A percentile compares a stretch with the other conserved stretches of the same genome.
Conservation (phyloP, 2,113 vertebrate species). For the Ellobius talpinus region DNA sequence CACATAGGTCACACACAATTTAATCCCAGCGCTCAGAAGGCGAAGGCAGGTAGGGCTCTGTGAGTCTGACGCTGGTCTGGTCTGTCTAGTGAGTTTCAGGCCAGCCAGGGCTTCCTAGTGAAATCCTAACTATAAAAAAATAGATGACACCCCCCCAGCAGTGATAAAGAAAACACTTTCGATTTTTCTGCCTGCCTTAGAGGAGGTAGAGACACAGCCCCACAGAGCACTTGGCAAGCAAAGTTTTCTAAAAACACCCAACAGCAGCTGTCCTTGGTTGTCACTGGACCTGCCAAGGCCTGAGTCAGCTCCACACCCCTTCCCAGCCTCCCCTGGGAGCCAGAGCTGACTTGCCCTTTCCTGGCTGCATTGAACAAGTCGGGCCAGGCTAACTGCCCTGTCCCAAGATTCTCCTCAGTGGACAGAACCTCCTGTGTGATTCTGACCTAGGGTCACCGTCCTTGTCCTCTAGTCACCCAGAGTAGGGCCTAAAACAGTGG, state of each 20-base stretch:
- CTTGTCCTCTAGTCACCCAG: neutral
- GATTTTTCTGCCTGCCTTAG: slow-evolving; percentile 44
- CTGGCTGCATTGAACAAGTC: slow-evolving; percentile 56
- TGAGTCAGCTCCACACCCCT: slow-evolving; percentile 72
- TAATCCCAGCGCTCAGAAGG: neutral
- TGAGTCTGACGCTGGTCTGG: neutral
- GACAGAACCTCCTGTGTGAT: neutral
- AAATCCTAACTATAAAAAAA: neutral
- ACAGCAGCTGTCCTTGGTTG: slow-evolving; percentile 71
- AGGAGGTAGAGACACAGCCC: slow-evolving; percentile 52
- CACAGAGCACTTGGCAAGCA: slow-evolving; percentile 59
- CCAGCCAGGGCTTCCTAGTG: neutral
- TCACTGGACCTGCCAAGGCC: slow-evolving; percentile 71
- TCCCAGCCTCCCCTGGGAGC: slow-evolving; percentile 34
- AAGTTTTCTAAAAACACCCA: slow-evolving; percentile 79
- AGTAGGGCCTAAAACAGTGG: neutral
- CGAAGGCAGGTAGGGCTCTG: too few relatives aligned
- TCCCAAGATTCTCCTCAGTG: slow-evolving; percentile 40
- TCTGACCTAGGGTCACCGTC: neutral
- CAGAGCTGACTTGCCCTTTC: slow-evolving; percentile 71
- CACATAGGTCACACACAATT: neutral
- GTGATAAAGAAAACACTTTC: slow-evolving; percentile 17
- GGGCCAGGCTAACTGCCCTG: neutral
- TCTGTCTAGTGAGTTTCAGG: neutral
- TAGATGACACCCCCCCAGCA: neutral